phyloP scores from a whole-genome alignment of 2,797 vertebrate genomes.

The Thamnophis elegans region DNA sequence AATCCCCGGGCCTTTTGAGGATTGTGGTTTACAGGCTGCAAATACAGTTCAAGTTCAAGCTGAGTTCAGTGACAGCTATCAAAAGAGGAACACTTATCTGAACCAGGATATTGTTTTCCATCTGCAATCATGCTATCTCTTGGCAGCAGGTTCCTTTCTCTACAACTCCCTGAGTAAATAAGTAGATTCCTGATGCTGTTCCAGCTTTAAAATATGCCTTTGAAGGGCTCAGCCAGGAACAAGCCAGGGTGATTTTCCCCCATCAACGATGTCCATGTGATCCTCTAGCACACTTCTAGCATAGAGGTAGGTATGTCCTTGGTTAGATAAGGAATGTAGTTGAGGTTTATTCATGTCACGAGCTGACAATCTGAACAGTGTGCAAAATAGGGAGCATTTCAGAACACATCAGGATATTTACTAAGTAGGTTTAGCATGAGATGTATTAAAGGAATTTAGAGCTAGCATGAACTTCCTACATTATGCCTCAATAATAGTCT shows the following conservation, averaged over 20 bases:
- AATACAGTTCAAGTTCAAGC: slow-evolving; percentile 56
- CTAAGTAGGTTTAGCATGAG: background rate
- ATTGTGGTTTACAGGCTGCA: slow-evolving; percentile 30
- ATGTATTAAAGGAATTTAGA: slow-evolving; percentile 2
- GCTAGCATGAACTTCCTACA: background rate
- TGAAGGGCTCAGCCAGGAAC: slow-evolving; percentile 57
- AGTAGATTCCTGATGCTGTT: slow-evolving; percentile 71
- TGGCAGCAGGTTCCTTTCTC: slow-evolving; percentile 64
- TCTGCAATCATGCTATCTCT: slow-evolving; percentile 62
- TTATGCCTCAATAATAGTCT: background rate
- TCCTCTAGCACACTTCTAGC: slow-evolving; percentile 6
- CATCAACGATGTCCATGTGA: slow-evolving; percentile 7
- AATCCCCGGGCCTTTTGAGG: slow-evolving; percentile 14
- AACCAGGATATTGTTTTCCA: slow-evolving; percentile 64
- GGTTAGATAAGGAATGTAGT: slow-evolving; percentile 24
- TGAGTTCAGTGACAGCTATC: slow-evolving; percentile 56
- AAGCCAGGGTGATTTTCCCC: slow-evolving; percentile 42
- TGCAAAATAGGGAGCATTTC: background rate
- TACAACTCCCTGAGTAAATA: slow-evolving; percentile 66
- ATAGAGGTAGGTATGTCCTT: background rate
- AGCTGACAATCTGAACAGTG: background rate
- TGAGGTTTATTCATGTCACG: background rate
- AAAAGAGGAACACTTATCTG: slow-evolving; percentile 61
- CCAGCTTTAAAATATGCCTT: slow-evolving; percentile 67
- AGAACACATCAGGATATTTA: slow-evolving; percentile 5